Evolutionary conservation across 2,113 vertebrate genomes (phyloP), one percentile per base, ranked within the genome.

Genomic region (Coturnix japonica): DNA sequence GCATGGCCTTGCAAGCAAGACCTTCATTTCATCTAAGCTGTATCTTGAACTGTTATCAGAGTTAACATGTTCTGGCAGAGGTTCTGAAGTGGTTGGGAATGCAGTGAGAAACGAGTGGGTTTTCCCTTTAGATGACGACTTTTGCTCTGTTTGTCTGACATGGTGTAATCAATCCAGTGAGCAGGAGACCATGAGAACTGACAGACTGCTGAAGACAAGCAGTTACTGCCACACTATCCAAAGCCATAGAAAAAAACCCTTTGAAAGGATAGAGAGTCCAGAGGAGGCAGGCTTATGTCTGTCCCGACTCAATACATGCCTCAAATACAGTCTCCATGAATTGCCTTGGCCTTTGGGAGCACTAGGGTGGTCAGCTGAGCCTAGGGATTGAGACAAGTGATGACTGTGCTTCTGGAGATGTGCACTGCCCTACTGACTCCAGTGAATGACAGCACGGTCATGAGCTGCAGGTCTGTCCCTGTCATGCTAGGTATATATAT

Each of bases 101-200:
- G 87, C 67, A 67, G 85, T 85, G 86, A 93, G 91, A 95, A 96
- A 95, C 0, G 89, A 95, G 91, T 96, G 86, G 87, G 92, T 85
- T 96, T 95, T 96, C 87, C 89, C 94, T 69, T 87, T 37, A 56
- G 91, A 95, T 9, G 5, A 56, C 73, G 81, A 85, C 69, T 96
- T 91, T 11, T 77, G 51, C 72, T 72, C 59, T 18, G 23, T 13
- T 93, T 74, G 25, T 72, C 92, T 96, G 92, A 94, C 91, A 79
- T 61, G 70, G 87, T 54, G 94, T 90, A 94, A 96, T 83, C 5
- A 22, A 94, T 89, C 82, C 75, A 49, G 54, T 83, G 84, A 93
- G 64, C 91, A 85, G 82, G 69, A 81, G 85, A 90, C 90, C 85
- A 88, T 89, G 89, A 92, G 95, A 96, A 93, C 72, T 61, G 47